A percentile compares a stretch with the other conserved stretches of the same genome.
phyloP scores from a whole-genome alignment of 2,113 vertebrate species.

The Lagopus leucura region DNA sequence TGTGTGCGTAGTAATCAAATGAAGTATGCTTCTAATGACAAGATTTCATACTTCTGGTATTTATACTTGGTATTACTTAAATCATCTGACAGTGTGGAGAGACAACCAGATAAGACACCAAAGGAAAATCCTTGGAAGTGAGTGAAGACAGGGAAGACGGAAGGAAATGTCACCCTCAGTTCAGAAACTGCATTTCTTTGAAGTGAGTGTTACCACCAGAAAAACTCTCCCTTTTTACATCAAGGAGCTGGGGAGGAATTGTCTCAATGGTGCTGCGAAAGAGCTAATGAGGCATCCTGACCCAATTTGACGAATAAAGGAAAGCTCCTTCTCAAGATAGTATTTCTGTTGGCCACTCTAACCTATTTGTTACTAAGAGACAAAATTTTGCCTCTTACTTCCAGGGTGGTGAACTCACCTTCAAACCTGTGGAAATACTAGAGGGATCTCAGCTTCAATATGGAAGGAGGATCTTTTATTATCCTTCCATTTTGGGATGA shows the following conservation, averaged over 20 bases:
- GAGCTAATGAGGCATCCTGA: neutral
- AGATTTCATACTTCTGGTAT: neutral
- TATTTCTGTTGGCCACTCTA: neutral
- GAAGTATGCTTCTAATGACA: neutral
- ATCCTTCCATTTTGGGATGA: neutral
- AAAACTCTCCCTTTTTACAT: neutral
- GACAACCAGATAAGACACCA: neutral
- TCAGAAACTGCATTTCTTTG: slow-evolving; percentile 10
- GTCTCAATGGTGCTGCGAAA: slow-evolving; percentile 18
- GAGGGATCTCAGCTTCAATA: neutral
- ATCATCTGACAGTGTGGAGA: neutral
- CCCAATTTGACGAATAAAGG: neutral
- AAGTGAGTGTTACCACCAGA: neutral
- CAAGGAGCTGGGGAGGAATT: neutral
- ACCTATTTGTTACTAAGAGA: neutral
- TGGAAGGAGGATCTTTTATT: neutral
- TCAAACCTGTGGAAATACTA: neutral
- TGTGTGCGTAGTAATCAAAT: neutral
- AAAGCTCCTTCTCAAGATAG: neutral
- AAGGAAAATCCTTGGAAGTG: neutral
- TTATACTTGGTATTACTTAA: neutral
- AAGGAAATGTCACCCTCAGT: neutral
- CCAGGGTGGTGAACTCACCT: neutral
- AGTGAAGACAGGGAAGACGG: neutral
- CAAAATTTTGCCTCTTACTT: slow-evolving; percentile 5